Conservation (phyloP, 92 coral and sea anemone genomes). For the Phenganax stokvisi region DNA sequence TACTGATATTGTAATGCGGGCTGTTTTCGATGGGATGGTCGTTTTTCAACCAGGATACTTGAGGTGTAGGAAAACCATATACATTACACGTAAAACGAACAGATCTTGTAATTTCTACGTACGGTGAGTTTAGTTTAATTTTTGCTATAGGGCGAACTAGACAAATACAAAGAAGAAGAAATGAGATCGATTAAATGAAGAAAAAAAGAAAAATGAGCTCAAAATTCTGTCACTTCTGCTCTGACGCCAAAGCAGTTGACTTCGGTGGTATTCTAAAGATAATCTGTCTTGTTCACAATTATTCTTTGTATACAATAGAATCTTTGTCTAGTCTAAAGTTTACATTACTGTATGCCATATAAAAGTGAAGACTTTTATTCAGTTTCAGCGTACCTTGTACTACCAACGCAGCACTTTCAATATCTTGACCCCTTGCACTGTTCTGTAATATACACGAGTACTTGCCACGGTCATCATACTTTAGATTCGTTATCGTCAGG, state of each 20-base stretch:
- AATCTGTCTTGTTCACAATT: too few species aligned
- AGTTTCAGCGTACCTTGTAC: constrained; percentile 49
- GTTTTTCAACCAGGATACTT: constrained; percentile 49
- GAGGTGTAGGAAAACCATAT: constrained; percentile 54
- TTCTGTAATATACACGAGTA: constrained; percentile 52
- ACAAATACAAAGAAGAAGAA: neutral
- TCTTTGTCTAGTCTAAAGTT: neutral
- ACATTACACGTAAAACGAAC: constrained; percentile 47
- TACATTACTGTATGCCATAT: too few species aligned
- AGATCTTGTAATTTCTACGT: neutral
- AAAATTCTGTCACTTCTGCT: neutral
- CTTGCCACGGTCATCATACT: constrained; percentile 48
- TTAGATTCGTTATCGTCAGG: constrained; percentile 28
- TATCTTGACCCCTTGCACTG: constrained; percentile 33
- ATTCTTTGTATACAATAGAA: neutral
- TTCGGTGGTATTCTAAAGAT: too few species aligned
- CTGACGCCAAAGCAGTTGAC: too few species aligned
- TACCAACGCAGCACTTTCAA: constrained; percentile 30
- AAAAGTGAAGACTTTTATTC: neutral
- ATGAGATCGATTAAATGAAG: neutral
- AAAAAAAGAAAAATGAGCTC: neutral
- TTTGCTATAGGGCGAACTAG: constrained; percentile 39
- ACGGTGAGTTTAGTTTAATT: constrained; percentile 1
- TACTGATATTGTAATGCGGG: neutral
- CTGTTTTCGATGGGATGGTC: neutral